Evolutionary conservation across 2,797 vertebrate species (phyloP).

Genomic region (Oreochromis grahami): DNA sequence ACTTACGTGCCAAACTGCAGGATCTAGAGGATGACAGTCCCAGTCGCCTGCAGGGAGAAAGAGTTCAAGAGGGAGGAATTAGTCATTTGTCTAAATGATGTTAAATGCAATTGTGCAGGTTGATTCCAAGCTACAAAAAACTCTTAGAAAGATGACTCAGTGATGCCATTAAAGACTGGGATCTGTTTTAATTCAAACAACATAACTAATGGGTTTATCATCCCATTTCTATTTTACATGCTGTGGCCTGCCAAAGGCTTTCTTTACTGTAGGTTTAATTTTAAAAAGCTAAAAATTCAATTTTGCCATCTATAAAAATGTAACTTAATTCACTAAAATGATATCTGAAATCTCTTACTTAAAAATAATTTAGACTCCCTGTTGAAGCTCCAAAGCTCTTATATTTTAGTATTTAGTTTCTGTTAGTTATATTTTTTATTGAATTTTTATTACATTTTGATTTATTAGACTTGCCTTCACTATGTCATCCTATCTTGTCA

Average conservation of each 20-base stretch:
- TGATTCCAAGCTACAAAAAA: background rate
- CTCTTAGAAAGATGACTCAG: background rate
- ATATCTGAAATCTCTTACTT: background rate
- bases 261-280: background rate
- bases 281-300: background rate
- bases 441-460: background rate
- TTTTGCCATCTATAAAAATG: background rate
- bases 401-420: background rate
- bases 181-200: background rate
- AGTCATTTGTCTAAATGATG: background rate
- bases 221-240: rapidly evolving
- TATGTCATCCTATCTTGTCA: background rate
- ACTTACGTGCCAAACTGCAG: conserved; percentile 95
- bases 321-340: background rate
- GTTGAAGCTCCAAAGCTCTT: background rate
- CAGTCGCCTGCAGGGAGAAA: conserved; percentile 84
- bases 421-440: background rate
- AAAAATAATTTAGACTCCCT: background rate
- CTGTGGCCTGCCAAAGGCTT: background rate
- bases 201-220: background rate
- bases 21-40: conserved; percentile 97
- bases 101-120: background rate
- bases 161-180: background rate
- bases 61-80: background rate
- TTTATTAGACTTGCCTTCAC: background rate